Evolutionary conservation across 2,113 vertebrate species (phyloP).

Genomic region (Tenrec ecaudatus): DNA sequence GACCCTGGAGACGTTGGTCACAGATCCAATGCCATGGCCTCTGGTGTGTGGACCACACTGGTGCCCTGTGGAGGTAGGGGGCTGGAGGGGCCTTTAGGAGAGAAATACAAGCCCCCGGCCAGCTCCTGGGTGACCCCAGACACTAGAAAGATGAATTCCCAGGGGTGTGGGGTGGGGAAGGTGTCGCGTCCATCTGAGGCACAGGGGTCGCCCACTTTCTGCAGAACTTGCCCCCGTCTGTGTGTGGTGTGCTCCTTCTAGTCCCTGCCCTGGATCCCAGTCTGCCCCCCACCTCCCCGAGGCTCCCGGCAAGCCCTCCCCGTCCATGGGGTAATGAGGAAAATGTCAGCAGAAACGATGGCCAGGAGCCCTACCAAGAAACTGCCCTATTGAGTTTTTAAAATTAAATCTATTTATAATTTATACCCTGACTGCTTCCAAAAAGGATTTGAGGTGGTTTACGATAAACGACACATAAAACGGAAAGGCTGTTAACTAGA

Average conservation of each 20-base stretch:
- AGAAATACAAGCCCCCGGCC: conserved; percentile 26
- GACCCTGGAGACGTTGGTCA: conserved; percentile 65
- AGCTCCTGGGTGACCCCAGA: conserved; percentile 12
- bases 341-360: conserved; percentile 39
- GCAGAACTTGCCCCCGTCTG: fast-evolving
- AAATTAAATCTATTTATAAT: conserved; percentile 81
- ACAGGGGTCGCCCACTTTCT: fast-evolving
- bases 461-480: conserved; percentile 48
- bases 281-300: not conserved
- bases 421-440: conserved; percentile 73
- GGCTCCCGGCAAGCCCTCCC: not conserved
- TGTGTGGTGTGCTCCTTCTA: not conserved
- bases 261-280: fast-evolving
- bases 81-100: not conserved
- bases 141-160: not conserved
- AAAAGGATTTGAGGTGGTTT: conserved; percentile 70
- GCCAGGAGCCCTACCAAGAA: conserved; percentile 54
- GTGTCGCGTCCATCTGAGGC: too few species aligned
- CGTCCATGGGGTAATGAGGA: not conserved
- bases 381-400: conserved; percentile 72
- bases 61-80: conserved; percentile 74
- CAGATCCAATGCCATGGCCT: conserved; percentile 72
- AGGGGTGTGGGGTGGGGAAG: too few species aligned
- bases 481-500: conserved; percentile 20
- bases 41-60: conserved; percentile 77